phyloP scores from a whole-genome alignment of 2,113 vertebrate genomes.

The Chaetodon auriga region DNA sequence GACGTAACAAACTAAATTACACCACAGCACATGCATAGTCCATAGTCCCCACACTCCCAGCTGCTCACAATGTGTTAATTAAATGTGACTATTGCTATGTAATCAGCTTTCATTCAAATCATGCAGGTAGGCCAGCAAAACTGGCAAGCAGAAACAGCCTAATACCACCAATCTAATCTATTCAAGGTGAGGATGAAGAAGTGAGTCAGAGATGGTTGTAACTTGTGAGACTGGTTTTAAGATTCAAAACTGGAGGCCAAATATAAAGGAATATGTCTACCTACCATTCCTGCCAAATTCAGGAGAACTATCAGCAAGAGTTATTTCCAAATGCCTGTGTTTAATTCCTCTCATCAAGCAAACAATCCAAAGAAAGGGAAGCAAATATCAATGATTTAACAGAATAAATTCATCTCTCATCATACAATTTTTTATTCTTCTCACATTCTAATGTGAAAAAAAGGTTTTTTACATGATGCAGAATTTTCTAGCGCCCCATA shows the following conservation, averaged over 20 bases:
- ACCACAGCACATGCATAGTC: conserved; percentile 7
- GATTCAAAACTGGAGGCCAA: neutral
- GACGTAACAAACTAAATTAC: conserved; percentile 22
- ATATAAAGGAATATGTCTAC: neutral
- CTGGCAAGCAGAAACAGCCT: neutral
- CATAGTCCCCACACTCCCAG: conserved; percentile 8
- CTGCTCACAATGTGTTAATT: conserved; percentile 25
- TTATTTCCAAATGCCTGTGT: neutral
- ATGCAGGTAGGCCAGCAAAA: neutral
- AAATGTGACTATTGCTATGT: conserved; percentile 17
- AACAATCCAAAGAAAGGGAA: neutral
- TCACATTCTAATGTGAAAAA: neutral
- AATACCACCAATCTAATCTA: conserved; percentile 18
- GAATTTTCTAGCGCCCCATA: neutral
- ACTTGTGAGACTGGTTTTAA: neutral
- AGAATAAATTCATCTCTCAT: neutral
- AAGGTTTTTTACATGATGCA: neutral
- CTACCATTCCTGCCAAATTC: neutral
- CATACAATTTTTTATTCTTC: neutral
- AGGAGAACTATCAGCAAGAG: neutral
- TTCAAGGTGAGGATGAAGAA: neutral
- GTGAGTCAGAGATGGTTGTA: neutral
- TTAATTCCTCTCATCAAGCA: neutral
- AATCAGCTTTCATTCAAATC: conserved; percentile 47
- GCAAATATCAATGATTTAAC: conserved; percentile 1